Base-by-base conservation (phyloP, 1,140 invertebrate genomes). In the Drosophila repleta region DNA sequence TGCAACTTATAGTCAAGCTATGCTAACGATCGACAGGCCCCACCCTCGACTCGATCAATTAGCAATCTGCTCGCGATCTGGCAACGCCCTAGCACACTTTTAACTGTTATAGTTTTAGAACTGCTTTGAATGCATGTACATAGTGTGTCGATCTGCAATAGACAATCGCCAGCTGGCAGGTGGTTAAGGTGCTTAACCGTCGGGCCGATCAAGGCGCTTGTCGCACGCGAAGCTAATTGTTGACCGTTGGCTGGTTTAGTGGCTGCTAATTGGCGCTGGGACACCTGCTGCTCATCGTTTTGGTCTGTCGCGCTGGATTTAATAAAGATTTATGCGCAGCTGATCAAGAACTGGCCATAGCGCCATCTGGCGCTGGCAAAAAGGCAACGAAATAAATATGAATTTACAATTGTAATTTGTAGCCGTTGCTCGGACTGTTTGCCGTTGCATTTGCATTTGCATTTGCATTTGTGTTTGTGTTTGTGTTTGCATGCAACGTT, bases 301-400 rank as follows among this genome's bases (percentile, higher is more conserved):
- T 62, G 58, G 58, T 51, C 58, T 37, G 58, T 49, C 64, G 70
- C 70, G 24, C 24, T 57, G 26, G 26, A 61, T 68, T 56, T 39
- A 41, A 60, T 68, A 68, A 68, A 74, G 56, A 74, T 74, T 74
- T 74, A 74, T 74, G 61, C 61, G 46, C 60, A 52, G 35, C 46
- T 70, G 35, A 51, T 49, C 51, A 21, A 67, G 64, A 26, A 26
- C 41, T 41, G 21, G 55, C 10, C n/a, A 51, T 26, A 61, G 56
- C 64, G 70, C 64, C 64, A 68, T 35, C 64, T 71, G 68, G 68
- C 20, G 62, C n/a, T 48, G 39, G 11, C 18, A 29, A 55, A 11
- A n/a, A 17, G 15, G 15, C 17, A 41, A 13, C 18, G 45, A 29
- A 29, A 49, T 24, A 56, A 43, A 24, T 32, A 41, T 48, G 24